Percentiles rank a stretch among this genome's conserved stretches.
Evolutionary conservation across 2,113 vertebrate species (phyloP).

Genomic region (Neolamprologus brichardi): DNA sequence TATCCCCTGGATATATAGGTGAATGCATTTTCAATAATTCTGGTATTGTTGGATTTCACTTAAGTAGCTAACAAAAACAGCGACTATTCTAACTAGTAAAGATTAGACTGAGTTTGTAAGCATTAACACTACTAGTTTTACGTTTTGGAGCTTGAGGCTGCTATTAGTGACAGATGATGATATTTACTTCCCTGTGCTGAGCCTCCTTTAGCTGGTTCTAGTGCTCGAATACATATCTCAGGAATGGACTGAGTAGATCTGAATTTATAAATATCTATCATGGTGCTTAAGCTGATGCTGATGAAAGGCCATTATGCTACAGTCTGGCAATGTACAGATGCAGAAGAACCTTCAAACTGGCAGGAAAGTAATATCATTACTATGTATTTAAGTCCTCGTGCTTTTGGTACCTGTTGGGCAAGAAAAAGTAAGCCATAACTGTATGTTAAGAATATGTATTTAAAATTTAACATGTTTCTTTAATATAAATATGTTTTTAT

Average conservation of each 20-base stretch:
- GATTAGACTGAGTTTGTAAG: neutral
- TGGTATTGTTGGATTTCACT: neutral
- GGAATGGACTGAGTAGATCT: neutral
- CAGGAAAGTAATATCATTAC: neutral
- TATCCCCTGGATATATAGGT: neutral
- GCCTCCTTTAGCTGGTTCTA: neutral
- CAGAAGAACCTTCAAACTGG: neutral
- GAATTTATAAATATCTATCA: neutral
- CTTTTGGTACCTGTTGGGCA: neutral
- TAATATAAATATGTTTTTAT: neutral
- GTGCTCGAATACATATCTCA: neutral
- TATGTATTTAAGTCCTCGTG: neutral
- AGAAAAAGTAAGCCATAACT: neutral
- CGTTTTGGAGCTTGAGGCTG: neutral
- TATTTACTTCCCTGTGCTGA: neutral
- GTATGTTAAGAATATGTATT: neutral
- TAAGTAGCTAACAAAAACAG: neutral
- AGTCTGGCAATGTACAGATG: neutral
- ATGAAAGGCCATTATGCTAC: neutral
- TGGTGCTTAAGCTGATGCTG: neutral
- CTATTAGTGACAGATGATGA: neutral
- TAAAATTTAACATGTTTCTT: neutral
- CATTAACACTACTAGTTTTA: neutral
- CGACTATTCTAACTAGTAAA: neutral
- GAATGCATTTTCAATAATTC: neutral